These are phyloP conservation scores for Samia ricini DNA, from an alignment of 1,140 invertebrate species.

Conservation along the genomic window DNA sequence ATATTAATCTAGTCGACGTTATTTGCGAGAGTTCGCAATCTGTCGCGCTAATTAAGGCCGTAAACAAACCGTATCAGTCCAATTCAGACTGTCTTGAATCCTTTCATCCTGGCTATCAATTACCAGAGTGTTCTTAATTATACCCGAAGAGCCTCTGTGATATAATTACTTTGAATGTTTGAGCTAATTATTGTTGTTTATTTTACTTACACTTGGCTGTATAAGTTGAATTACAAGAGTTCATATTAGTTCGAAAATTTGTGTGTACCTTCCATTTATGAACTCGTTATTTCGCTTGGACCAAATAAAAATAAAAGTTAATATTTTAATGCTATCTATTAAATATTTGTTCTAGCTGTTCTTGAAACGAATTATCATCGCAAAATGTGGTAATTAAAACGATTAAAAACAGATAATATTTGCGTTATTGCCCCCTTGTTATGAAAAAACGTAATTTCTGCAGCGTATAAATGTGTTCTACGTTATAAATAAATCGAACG, in stretches of 20 bases:
- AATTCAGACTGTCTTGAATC: conserved; percentile 2
- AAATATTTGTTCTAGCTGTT: neutral
- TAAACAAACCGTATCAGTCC: conserved; percentile 15
- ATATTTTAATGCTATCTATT: neutral
- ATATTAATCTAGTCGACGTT: neutral
- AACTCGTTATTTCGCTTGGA: neutral
- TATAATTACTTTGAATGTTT: neutral
- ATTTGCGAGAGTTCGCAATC: neutral
- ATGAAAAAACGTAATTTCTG: too few relatives aligned
- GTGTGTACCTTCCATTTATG: neutral
- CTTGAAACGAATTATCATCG: neutral
- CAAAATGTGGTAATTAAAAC: too few relatives aligned
- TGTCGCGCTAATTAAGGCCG: conserved; percentile 14
- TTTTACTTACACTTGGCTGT: neutral
- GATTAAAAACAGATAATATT: too few relatives aligned
- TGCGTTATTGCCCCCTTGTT: too few relatives aligned
- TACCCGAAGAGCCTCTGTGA: neutral
- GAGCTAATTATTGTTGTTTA: neutral
- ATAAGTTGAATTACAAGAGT: neutral
- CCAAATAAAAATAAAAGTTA: neutral
- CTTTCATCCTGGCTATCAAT: conserved; percentile 7
- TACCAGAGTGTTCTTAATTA: neutral
- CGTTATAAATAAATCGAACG: too few relatives aligned
- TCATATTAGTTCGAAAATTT: neutral
- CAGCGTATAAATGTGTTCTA: too few relatives aligned